Conservation (phyloP, 2,888 invertebrate genomes). For the Hyppa rectilinea region DNA sequence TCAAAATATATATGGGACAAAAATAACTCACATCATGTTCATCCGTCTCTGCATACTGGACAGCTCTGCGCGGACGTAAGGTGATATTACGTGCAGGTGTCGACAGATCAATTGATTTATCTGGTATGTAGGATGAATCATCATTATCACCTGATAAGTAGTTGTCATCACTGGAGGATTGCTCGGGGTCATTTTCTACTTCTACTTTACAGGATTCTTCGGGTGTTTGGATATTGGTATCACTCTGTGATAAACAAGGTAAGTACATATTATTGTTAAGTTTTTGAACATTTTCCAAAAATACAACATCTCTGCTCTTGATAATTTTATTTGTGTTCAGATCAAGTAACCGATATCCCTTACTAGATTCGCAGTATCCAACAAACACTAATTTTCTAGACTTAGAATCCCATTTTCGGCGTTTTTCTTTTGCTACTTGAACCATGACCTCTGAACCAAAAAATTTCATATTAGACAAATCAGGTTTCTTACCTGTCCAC, state of each 20-base stretch:
- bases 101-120: not conserved
- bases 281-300: conserved; percentile 5
- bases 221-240: not conserved
- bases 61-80: conserved; percentile 5
- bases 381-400: not conserved
- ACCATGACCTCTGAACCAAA: too few relatives aligned
- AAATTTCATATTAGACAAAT: too few relatives aligned
- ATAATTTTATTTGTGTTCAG: not conserved
- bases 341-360: not conserved
- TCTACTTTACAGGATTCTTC: conserved; percentile 4
- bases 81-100: not conserved
- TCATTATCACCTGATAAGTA: not conserved
- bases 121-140: conserved; percentile 7
- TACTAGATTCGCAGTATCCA: too few relatives aligned
- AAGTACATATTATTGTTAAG: not conserved
- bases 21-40: conserved; percentile 12
- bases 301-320: not conserved
- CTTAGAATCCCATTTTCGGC: too few relatives aligned
- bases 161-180: not conserved
- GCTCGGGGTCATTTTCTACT: not conserved
- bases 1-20: not conserved
- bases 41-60: not conserved
- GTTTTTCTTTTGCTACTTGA: conserved; percentile 5
- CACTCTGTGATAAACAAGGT: not conserved
- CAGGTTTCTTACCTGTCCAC: too few relatives aligned